A percentile compares a stretch with the other conserved stretches of the same genome.
Conservation (phyloP, 2,113 vertebrate genomes). For the Xiphias gladius region DNA sequence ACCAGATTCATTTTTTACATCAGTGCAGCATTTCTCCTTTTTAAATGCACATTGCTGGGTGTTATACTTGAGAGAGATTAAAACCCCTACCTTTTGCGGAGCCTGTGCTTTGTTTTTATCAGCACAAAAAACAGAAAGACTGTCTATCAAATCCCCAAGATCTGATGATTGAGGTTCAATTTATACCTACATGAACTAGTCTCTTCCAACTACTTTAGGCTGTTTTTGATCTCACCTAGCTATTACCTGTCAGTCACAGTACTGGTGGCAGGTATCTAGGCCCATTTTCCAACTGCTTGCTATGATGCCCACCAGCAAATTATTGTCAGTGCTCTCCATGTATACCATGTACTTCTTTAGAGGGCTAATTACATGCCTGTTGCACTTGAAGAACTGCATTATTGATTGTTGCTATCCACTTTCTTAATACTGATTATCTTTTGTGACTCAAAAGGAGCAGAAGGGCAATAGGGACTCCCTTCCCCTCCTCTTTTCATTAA, state of each 20-base stretch:
- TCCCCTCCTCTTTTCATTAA: conserved; percentile 45
- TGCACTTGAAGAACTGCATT: conserved; percentile 71
- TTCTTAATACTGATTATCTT: conserved; percentile 68
- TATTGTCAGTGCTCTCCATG: conserved; percentile 59
- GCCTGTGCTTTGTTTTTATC: conserved; percentile 2
- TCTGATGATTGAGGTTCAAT: conserved; percentile 44
- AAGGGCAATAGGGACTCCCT: neutral
- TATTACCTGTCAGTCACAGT: conserved; percentile 77
- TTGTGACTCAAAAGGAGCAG: conserved; percentile 53
- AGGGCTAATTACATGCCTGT: conserved; percentile 83
- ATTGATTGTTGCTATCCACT: conserved; percentile 75
- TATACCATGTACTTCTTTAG: conserved; percentile 47
- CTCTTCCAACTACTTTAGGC: conserved; percentile 41
- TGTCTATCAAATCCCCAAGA: conserved; percentile 36
- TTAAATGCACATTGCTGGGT: neutral
- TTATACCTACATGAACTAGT: conserved; percentile 33
- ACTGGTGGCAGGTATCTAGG: conserved; percentile 63
- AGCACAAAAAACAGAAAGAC: neutral
- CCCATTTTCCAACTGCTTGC: conserved; percentile 77
- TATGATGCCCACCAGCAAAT: conserved; percentile 63
- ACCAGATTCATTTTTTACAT: neutral
- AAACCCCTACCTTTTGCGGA: neutral
- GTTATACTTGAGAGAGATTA: neutral
- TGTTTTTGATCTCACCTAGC: conserved; percentile 55
- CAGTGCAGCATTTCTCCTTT: neutral